A percentile compares a stretch with the other conserved stretches of the same genome.
Conservation (phyloP, 2,797 vertebrate genomes). For the Etheostoma nigrum region DNA sequence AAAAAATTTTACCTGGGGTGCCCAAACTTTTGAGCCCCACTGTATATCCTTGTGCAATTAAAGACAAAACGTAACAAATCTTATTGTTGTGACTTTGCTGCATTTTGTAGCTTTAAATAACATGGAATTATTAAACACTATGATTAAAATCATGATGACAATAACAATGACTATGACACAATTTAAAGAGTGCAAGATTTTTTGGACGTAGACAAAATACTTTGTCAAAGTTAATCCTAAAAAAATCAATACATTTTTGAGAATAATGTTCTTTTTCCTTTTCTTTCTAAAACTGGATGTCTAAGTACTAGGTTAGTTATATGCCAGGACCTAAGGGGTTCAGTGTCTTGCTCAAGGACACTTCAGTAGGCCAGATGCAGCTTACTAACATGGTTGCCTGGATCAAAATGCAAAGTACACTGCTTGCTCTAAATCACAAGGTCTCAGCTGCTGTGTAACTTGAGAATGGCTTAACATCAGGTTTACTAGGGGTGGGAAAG, state of each 20-base stretch:
- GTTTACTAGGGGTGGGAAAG: background rate
- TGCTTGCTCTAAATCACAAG: slow-evolving; percentile 15
- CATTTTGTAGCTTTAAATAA: slow-evolving; percentile 3
- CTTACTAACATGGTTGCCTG: slow-evolving; percentile 19
- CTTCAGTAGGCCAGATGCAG: slow-evolving; percentile 9
- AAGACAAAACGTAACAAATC: background rate
- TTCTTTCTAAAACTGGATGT: background rate
- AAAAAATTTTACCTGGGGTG: too few species aligned
- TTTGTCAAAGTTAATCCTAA: background rate
- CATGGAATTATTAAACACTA: background rate
- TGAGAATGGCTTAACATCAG: slow-evolving; percentile 8
- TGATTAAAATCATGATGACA: background rate
- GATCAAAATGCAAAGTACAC: slow-evolving; percentile 1
- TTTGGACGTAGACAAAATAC: background rate
- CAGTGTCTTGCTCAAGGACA: slow-evolving; percentile 24
- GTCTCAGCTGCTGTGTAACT: slow-evolving; percentile 20
- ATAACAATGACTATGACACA: background rate
- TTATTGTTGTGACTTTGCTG: background rate
- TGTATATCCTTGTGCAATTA: background rate
- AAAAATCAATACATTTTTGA: background rate
- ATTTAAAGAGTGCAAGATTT: background rate
- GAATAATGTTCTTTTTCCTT: too few species aligned
- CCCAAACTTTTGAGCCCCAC: too few species aligned
- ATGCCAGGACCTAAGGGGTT: background rate
- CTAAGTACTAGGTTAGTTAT: background rate